Evolutionary conservation across 2,113 vertebrate species (phyloP).

Genomic region (Syrrhaptes paradoxus): DNA sequence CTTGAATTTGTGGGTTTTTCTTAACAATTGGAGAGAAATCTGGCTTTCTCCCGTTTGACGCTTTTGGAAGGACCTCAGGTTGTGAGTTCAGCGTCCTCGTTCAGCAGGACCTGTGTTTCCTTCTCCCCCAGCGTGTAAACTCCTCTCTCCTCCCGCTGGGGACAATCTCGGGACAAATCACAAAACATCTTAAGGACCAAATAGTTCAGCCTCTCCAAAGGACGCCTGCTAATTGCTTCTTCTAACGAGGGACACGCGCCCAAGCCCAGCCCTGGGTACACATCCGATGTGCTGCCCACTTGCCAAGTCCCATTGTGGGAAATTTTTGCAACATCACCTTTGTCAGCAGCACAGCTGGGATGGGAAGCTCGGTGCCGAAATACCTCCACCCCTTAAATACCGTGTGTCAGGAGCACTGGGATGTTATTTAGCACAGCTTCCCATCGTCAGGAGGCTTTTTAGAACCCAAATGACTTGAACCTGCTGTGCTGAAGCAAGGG

Average conservation of each 20-base stretch:
- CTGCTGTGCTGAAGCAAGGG: not conserved
- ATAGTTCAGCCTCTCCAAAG: not conserved
- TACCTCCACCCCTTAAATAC: not conserved
- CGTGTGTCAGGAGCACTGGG: accelerated
- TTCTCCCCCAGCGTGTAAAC: not conserved
- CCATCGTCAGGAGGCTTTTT: not conserved
- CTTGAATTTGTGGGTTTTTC: not conserved
- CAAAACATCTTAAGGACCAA: not conserved
- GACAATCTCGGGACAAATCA: not conserved
- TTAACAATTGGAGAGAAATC: not conserved
- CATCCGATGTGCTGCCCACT: accelerated
- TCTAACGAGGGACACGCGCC: accelerated
- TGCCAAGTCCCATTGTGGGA: accelerated
- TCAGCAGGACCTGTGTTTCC: not conserved
- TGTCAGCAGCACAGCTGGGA: accelerated
- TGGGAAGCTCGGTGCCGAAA: not conserved
- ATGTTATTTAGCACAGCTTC: not conserved
- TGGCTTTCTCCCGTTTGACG: not conserved
- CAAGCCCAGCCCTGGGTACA: not conserved
- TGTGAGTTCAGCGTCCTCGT: accelerated
- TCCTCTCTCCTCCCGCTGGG: not conserved
- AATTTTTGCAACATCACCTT: not conserved
- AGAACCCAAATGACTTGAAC: not conserved
- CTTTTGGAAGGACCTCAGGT: not conserved
- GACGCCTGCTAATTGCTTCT: accelerated